Conservation (phyloP, 2,888 invertebrate species). For the Cheilosia vulpina region DNA sequence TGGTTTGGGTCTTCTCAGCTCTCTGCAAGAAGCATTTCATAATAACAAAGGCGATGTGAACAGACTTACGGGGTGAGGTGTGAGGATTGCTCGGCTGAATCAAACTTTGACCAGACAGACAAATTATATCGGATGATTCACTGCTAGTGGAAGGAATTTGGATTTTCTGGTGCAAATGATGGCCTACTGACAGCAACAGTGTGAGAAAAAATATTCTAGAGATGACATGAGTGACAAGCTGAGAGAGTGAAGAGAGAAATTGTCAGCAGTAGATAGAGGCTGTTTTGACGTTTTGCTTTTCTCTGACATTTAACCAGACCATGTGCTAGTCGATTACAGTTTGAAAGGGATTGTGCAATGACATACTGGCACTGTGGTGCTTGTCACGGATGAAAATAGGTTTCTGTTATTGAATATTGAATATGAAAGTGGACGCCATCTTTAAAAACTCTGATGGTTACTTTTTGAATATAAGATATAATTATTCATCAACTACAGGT, state of each 20-base stretch:
- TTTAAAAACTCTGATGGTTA: no score
- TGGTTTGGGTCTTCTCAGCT: constrained; percentile 6
- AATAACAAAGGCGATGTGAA: constrained; percentile 30
- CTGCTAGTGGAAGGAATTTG: constrained; percentile 15
- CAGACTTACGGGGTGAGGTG: constrained; percentile 3
- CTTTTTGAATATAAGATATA: no score
- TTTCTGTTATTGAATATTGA: no score
- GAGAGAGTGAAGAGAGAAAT: background rate
- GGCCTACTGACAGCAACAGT: constrained; percentile 43
- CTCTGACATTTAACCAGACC: background rate
- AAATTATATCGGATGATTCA: constrained; percentile 58
- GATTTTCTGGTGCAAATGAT: constrained; percentile 20
- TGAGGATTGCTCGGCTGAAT: constrained; percentile 41
- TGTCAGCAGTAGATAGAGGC: constrained; percentile 44
- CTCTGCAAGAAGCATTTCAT: constrained; percentile 46
- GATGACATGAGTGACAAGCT: constrained; percentile 30
- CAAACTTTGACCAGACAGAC: constrained; percentile 48
- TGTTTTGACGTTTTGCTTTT: constrained; percentile 60
- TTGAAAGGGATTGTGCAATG: background rate
- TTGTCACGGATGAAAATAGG: no score
- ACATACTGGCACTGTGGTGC: background rate
- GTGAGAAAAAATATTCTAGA: background rate
- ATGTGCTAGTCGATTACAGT: background rate
- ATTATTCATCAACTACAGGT: no score
- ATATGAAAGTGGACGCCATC: no score